phyloP scores from a whole-genome alignment of 2,113 vertebrate genomes.

The Sigmodon hispidus region DNA sequence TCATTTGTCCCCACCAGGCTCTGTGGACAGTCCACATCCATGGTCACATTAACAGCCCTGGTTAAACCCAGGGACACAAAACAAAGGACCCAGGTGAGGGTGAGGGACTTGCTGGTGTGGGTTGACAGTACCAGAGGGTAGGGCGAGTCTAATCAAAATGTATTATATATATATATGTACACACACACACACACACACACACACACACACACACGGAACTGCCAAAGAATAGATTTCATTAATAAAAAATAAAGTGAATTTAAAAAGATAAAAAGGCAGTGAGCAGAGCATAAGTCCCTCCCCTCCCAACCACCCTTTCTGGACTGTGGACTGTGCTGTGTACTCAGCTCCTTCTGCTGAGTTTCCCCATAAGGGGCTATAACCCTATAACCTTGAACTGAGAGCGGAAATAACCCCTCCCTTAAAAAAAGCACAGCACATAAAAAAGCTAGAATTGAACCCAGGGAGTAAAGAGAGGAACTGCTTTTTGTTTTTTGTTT shows the following conservation, averaged over 20 bases:
- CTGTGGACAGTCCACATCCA: not conserved
- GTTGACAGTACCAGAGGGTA: not conserved
- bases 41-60: not conserved
- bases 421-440: not conserved
- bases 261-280: not conserved
- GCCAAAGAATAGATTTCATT: not conserved
- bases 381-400: not conserved
- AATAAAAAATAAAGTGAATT: not conserved
- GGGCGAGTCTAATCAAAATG: not conserved
- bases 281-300: not conserved
- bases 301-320: rapidly evolving
- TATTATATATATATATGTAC: not conserved
- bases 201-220: not conserved
- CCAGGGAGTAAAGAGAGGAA: not conserved
- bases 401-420: not conserved
- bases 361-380: not conserved
- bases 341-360: not conserved
- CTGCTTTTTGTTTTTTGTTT: too few species aligned
- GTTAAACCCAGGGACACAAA: not conserved
- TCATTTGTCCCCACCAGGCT: not conserved
- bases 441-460: not conserved
- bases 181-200: too few species aligned
- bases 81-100: not conserved
- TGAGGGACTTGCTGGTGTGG: not conserved
- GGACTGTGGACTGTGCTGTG: too few species aligned